These are phyloP conservation scores for Melanargia galathea DNA, from an alignment of 2,888 invertebrate species.

Conservation along the genomic window DNA sequence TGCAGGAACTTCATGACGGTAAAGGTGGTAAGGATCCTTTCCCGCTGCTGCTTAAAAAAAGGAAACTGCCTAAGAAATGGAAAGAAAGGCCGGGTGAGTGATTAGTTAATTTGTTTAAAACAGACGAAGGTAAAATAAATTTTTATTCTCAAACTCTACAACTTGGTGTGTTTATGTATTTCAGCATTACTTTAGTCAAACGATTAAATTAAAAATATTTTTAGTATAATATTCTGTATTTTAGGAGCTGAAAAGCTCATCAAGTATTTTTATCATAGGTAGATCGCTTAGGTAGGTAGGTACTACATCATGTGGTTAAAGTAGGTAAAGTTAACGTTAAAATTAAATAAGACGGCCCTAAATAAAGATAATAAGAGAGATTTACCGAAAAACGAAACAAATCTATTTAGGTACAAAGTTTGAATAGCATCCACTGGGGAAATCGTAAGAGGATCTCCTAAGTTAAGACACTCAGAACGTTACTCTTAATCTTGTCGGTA, in stretches of 20 bases:
- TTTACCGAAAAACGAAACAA: not conserved
- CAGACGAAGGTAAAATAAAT: not conserved
- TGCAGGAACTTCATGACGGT: slow-evolving; percentile 84
- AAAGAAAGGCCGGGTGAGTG: slow-evolving; percentile 82
- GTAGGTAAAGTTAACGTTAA: no score
- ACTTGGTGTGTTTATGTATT: no score
- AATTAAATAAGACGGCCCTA: no score
- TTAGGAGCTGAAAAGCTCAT: no score
- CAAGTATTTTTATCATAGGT: no score
- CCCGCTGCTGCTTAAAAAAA: slow-evolving; percentile 87
- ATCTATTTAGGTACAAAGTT: not conserved
- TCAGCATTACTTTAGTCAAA: no score
- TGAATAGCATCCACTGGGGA: not conserved
- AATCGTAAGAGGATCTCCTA: not conserved
- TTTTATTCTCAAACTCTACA: no score
- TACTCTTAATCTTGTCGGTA: slow-evolving; percentile 32
- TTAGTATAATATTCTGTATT: no score
- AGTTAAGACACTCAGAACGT: slow-evolving; percentile 22
- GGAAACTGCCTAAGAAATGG: slow-evolving; percentile 89
- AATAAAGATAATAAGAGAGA: not conserved
- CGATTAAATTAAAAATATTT: no score
- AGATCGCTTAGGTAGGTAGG: no score
- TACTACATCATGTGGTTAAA: no score
- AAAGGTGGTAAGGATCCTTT: slow-evolving; percentile 90
- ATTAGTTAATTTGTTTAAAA: not conserved